Percentiles rank a stretch among this genome's conserved stretches.
phyloP scores from a whole-genome alignment of 1,140 invertebrate species.

The Dendroctonus ponderosae region DNA sequence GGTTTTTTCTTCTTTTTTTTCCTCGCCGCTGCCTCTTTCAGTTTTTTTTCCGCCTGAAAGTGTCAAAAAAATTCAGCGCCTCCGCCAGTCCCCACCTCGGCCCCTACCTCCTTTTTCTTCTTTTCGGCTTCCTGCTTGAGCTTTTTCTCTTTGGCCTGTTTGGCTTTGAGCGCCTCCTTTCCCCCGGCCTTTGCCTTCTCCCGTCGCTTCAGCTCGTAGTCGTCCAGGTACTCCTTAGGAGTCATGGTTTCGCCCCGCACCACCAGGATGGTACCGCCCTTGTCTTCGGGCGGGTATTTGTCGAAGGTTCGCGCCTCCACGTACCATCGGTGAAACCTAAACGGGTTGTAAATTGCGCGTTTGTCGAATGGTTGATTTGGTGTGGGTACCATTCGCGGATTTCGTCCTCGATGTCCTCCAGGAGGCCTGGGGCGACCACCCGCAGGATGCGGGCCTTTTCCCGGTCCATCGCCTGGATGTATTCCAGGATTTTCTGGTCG shows the following conservation, averaged over 20 bases:
- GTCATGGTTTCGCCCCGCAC: constrained; percentile 55
- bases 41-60: constrained; percentile 32
- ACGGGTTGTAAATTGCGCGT: neutral
- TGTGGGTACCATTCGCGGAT: constrained; percentile 63
- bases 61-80: no score
- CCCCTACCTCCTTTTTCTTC: constrained; percentile 20
- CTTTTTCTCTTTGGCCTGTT: constrained; percentile 41
- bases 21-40: constrained; percentile 47
- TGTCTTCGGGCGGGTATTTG: constrained; percentile 54
- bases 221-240: constrained; percentile 54
- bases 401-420: constrained; percentile 69
- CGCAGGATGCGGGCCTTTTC: constrained; percentile 58
- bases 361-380: neutral
- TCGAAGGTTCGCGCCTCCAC: constrained; percentile 54
- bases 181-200: constrained; percentile 40
- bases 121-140: constrained; percentile 29
- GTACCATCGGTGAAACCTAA: constrained; percentile 58
- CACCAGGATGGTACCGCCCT: constrained; percentile 57
- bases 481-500: constrained; percentile 54
- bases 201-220: constrained; percentile 37
- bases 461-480: constrained; percentile 55
- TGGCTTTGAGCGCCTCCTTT: constrained; percentile 33
- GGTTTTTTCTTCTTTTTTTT: constrained; percentile 46
- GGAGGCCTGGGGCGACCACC: constrained; percentile 57
- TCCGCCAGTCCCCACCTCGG: neutral